These are phyloP conservation scores for Amorpha juglandis DNA, from an alignment of 2,888 invertebrate genomes.

Conservation along the genomic window DNA sequence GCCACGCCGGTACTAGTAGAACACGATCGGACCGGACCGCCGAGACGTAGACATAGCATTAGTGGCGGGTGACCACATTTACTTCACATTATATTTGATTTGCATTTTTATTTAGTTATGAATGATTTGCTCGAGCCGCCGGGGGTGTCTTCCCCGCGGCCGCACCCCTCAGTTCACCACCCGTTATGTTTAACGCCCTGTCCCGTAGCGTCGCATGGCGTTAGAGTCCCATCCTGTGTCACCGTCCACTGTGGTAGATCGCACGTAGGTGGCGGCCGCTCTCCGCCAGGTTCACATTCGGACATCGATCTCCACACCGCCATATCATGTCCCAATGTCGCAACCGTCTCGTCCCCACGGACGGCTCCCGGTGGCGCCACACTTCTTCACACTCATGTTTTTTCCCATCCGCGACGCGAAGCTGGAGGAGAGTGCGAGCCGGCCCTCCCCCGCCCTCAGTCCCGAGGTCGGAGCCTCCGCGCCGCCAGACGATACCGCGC, in stretches of 20 bases:
- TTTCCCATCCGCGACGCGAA: constrained; percentile 65
- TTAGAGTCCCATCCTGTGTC: constrained; percentile 64
- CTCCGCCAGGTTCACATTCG: constrained; percentile 33
- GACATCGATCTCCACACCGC: constrained; percentile 32
- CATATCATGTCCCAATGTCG: constrained; percentile 38
- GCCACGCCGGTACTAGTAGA: constrained; percentile 6
- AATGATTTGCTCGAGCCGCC: constrained; percentile 62
- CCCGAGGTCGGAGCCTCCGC: constrained; percentile 40
- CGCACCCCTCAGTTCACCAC: constrained; percentile 38
- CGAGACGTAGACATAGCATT: constrained; percentile 24
- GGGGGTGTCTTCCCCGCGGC: constrained; percentile 36
- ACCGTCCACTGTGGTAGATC: constrained; percentile 41
- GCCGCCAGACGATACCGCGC: constrained; percentile 33
- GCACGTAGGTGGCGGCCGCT: constrained; percentile 28
- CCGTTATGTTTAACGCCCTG: constrained; percentile 44
- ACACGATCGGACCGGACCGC: constrained; percentile 7
- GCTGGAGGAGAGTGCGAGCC: constrained; percentile 61
- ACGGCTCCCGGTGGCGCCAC: constrained; percentile 31
- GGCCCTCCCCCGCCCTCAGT: constrained; percentile 43
- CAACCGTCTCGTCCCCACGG: constrained; percentile 33
- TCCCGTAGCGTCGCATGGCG: constrained; percentile 75
- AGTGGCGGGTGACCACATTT: constrained; percentile 31
- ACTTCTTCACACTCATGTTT: constrained; percentile 61
- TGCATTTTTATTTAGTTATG: constrained; percentile 63
- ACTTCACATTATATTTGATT: constrained; percentile 68